These are phyloP conservation scores for Plestiodon gilberti DNA, from an alignment of 2,113 vertebrate genomes.

Conservation along the genomic window DNA sequence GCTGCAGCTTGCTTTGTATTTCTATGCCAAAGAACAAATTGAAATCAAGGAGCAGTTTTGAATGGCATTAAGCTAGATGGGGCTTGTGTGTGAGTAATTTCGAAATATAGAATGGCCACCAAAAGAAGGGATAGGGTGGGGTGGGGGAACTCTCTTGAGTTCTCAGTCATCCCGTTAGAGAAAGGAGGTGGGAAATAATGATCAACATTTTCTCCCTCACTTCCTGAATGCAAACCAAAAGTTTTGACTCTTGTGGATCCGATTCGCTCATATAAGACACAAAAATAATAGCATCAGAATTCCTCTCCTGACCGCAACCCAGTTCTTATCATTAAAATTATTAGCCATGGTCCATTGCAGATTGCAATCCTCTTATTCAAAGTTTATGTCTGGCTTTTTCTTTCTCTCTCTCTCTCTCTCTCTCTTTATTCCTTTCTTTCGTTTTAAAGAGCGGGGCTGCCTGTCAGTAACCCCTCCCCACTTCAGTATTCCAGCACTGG, in stretches of 20 bases:
- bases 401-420: not conserved
- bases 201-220: slow-evolving; percentile 47
- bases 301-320: slow-evolving; percentile 20
- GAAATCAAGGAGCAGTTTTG: slow-evolving; percentile 25
- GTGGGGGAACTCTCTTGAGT: slow-evolving; percentile 54
- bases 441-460: slow-evolving; percentile 22
- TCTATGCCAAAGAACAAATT: slow-evolving; percentile 44
- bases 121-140: not conserved
- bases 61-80: slow-evolving; percentile 47
- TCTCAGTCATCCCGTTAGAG: slow-evolving; percentile 60
- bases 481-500: slow-evolving; percentile 45
- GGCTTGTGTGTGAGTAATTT: slow-evolving; percentile 51
- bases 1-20: slow-evolving; percentile 59
- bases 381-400: not conserved
- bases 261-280: slow-evolving; percentile 63
- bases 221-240: slow-evolving; percentile 54
- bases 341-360: not conserved
- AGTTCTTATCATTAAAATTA: slow-evolving; percentile 37
- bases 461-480: slow-evolving; percentile 24
- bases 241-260: slow-evolving; percentile 46
- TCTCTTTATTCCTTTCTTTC: not conserved
- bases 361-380: rapidly evolving
- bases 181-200: slow-evolving; percentile 56
- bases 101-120: slow-evolving; percentile 53
- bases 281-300: slow-evolving; percentile 60